Percentiles rank a stretch among this genome's conserved stretches.
Conservation (phyloP, 1,140 invertebrate genomes). For the Pissodes strobi region DNA sequence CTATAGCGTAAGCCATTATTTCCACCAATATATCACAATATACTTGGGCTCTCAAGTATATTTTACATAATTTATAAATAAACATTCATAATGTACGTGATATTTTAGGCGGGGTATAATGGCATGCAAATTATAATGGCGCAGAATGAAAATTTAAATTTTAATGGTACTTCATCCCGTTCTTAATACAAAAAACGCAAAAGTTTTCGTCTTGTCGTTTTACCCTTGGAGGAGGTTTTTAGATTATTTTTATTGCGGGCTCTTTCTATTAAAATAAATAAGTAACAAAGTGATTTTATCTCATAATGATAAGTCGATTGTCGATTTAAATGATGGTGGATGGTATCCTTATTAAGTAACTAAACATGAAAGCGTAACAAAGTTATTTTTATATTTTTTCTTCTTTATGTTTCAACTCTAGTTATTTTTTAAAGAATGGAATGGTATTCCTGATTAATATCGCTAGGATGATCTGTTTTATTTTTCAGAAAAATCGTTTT, state of each 20-base stretch:
- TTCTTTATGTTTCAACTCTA: no score
- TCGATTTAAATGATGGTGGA: no score
- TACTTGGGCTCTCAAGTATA: constrained; percentile 32
- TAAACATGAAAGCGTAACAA: no score
- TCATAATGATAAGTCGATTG: no score
- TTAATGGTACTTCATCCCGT: constrained; percentile 47
- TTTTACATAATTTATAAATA: constrained; percentile 57
- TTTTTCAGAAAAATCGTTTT: no score
- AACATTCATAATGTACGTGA: constrained; percentile 56
- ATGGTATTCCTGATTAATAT: no score
- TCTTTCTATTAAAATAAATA: no score
- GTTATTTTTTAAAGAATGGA: no score
- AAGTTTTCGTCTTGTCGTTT: constrained; percentile 4
- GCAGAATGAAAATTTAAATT: constrained; percentile 52
- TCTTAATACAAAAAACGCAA: constrained; percentile 25
- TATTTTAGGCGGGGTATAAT: constrained; percentile 48
- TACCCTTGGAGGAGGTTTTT: constrained; percentile 4
- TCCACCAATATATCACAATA: constrained; percentile 35
- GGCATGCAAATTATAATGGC: constrained; percentile 54
- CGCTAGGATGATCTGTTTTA: no score
- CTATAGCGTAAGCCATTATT: constrained; percentile 11
- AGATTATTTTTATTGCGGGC: neutral
- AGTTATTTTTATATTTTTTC: no score
- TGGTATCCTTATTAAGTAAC: no score
- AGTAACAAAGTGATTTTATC: no score